phyloP scores from a whole-genome alignment of 2,888 invertebrate species.

The Cerceris ruficornis region DNA sequence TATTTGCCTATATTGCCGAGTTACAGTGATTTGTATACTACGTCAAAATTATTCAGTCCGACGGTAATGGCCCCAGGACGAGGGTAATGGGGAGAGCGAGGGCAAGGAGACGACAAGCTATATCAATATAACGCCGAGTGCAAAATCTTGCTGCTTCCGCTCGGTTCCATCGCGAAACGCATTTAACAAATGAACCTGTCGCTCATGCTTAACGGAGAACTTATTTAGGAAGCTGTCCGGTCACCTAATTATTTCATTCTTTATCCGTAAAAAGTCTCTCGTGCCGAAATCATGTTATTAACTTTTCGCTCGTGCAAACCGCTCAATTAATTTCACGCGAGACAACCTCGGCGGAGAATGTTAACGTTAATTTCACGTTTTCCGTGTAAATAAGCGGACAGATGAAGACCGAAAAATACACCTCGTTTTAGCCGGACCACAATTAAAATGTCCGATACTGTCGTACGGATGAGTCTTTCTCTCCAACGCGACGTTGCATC shows the following conservation, averaged over 20 bases:
- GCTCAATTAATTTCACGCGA: not conserved
- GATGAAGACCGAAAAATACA: not conserved
- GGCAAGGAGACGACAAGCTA: slow-evolving; percentile 14
- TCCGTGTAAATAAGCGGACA: not conserved
- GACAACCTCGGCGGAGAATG: not conserved
- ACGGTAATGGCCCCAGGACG: slow-evolving; percentile 13
- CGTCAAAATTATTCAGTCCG: slow-evolving; percentile 13
- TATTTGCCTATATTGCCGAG: not conserved
- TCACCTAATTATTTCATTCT: slow-evolving; percentile 11
- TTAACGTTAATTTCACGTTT: not conserved
- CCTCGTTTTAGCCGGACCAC: not conserved
- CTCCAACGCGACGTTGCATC: too few species aligned
- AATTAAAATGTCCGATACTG: not conserved
- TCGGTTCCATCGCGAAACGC: slow-evolving; percentile 9
- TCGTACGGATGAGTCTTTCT: too few species aligned
- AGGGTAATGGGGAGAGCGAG: slow-evolving; percentile 8
- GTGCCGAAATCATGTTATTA: not conserved
- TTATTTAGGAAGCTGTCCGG: slow-evolving; percentile 6
- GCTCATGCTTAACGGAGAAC: slow-evolving; percentile 4
- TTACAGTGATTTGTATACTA: slow-evolving; percentile 6
- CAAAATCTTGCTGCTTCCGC: slow-evolving; percentile 22
- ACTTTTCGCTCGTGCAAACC: not conserved
- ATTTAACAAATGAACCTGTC: slow-evolving; percentile 19
- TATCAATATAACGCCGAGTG: slow-evolving; percentile 18
- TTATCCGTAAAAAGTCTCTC: not conserved